Base-by-base conservation (phyloP, 2,888 invertebrate species). In the Anticlea derivata region DNA sequence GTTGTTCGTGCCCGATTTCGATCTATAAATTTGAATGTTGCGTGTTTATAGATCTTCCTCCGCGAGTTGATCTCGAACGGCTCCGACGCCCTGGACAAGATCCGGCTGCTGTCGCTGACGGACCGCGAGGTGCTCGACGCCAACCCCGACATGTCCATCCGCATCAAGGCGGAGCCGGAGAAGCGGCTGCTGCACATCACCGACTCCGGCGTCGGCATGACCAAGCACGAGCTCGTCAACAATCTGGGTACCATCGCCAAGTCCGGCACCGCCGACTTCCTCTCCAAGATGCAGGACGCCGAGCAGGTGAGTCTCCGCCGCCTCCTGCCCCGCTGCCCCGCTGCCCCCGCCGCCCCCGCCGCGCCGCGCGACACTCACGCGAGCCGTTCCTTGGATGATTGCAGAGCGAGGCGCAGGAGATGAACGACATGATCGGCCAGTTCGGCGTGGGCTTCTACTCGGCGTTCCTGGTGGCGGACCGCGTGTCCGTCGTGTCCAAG, bases 361-460 rank as follows among this genome's bases (percentile, higher is more conserved):
- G 2, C 10, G n/a, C 17, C 20, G 5, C 20, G 17, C 1, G 10
- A n/a, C 26, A 3, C 22, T 1, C 10, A 7, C 34, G 26, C 7
- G n/a, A n/a, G n/a, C n/a, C n/a, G n/a, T n/a, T 7, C 5, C n/a
- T 12, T 33, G n/a, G 8, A 7, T 13, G 8, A 22, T 45, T 45
- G 41, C 74, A 86, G 92, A 64, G 70, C 54, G 75, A 65, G 63
- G 72, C 75, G 27, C 93, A 94, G 73, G 97, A 98, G 78, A 93
- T 96, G 90, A 97, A 96, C 79, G 99, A 99, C 87, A 96, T 99
- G 94, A 99, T 99, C 87, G 99, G 99, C 2, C 98, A 99, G 88
- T 99, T 99, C 91, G 99, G 99, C 78, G 99, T 99, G 63, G 99
- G 99, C 53, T 99, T 99, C 92, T 99, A 99, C 89, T 99, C 99